Evolutionary conservation across 2,797 vertebrate genomes (phyloP), one percentile per base, ranked within the genome.

Genomic region (Silurus aristotelis): DNA sequence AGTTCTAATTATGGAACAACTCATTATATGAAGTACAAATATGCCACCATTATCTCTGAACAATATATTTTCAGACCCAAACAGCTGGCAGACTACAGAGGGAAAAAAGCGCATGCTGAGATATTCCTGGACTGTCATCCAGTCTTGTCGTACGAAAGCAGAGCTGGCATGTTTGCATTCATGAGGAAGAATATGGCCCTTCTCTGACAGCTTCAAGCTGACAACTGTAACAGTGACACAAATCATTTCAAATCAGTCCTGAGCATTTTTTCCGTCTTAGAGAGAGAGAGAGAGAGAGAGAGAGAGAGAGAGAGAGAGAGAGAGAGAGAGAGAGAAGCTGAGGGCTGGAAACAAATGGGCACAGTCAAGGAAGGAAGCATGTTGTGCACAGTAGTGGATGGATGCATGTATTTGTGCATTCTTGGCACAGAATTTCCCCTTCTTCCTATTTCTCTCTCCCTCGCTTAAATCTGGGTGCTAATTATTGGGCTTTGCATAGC

Each of bases 401-500:
- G 84, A 89, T 83, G 83, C 67, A 68, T 89, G 82, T 90, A 83
- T 90, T 82, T 87, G 87, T 87, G 85, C 88, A 83, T 89, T 89
- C 82, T 89, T 83, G 91, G 90, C 89, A 71, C 31, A 43, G 61
- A n/a, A 64, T 86, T 66, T 87, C 87, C 84, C 89, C 81, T 67
- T 3, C 56, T 83, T 83, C 63, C 64, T 83, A 81, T 27, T 67
- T 73, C 56, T 52, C 73, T 85, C 60, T 85, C 31, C 67, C 89
- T 90, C 89, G 27, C 91, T 90, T 90, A 92, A 93, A 94, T 94
- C 92, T 90, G 93, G 94, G 93, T 90, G 88, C 94, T 97, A 96
- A 97, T 97, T 96, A 96, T 95, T 96, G 95, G 95, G 95, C 95
- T 96, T 97, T 95, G 96, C 95, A 94, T 95, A 96, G 94, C 91